phyloP scores from a whole-genome alignment of 2,797 vertebrate genomes.

The Sarcophilus harrisii region DNA sequence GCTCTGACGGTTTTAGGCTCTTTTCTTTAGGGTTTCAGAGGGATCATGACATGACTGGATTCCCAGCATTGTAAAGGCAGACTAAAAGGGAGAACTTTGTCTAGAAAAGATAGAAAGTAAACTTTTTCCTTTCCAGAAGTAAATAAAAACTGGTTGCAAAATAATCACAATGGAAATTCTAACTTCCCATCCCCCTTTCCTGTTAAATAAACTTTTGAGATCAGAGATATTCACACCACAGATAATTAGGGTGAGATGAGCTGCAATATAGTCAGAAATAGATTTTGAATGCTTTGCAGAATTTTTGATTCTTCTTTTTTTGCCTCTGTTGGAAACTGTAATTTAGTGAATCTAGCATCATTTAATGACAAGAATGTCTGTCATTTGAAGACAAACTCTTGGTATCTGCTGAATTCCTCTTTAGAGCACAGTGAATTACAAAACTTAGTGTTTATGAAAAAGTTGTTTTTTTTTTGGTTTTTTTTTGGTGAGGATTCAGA shows the following conservation, averaged over 20 bases:
- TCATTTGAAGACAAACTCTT: conserved; percentile 55
- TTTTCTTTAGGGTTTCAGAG: conserved; percentile 12
- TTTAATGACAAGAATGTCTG: conserved; percentile 56
- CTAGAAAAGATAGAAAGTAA: background rate
- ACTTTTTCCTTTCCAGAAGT: conserved; percentile 39
- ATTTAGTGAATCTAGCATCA: conserved; percentile 28
- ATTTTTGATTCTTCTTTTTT: conserved; percentile 55
- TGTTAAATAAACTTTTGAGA: conserved; percentile 35
- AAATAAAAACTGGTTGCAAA: conserved; percentile 28
- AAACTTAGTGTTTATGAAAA: conserved; percentile 40
- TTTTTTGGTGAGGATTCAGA: conserved; percentile 22
- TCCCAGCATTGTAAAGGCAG: conserved; percentile 47
- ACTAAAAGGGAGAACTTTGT: background rate
- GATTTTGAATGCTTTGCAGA: conserved; percentile 52
- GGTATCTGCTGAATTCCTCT: conserved; percentile 48
- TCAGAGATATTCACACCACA: conserved; percentile 49
- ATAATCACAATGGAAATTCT: conserved; percentile 38
- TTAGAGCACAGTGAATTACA: conserved; percentile 10
- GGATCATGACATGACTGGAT: conserved; percentile 33
- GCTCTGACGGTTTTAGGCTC: conserved; percentile 29
- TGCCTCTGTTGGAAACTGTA: background rate
- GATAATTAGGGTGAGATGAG: conserved; percentile 56
- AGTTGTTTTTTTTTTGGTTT: conserved; percentile 6
- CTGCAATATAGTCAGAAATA: conserved; percentile 20
- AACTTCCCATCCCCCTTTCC: background rate